These are phyloP conservation scores for Hirtodrosophila alboralis DNA, from an alignment of 2,888 invertebrate genomes.

Conservation along the genomic window DNA sequence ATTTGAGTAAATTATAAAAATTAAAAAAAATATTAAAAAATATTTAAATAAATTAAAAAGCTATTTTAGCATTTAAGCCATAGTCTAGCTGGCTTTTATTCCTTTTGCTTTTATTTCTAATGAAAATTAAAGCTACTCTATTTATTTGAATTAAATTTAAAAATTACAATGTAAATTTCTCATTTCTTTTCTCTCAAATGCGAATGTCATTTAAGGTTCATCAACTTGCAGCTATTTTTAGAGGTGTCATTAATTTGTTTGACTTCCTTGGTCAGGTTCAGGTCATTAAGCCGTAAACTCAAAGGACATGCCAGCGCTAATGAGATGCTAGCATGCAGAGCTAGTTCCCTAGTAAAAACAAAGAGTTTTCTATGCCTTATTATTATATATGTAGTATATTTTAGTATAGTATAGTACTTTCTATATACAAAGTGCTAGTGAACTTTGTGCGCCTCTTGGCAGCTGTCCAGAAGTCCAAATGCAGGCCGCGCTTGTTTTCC, in stretches of 20 bases:
- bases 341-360: slow-evolving; percentile 1
- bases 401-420: too few relatives aligned
- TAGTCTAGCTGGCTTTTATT: too few relatives aligned
- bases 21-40: too few relatives aligned
- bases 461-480: slow-evolving; percentile 39
- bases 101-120: too few relatives aligned
- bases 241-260: background rate
- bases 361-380: slow-evolving; percentile 3
- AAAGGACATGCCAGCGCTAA: slow-evolving; percentile 39
- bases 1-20: too few relatives aligned
- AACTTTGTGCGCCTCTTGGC: slow-evolving; percentile 51
- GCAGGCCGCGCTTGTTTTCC: slow-evolving; percentile 21
- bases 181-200: too few relatives aligned
- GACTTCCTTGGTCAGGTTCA: slow-evolving; percentile 9
- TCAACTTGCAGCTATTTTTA: slow-evolving; percentile 41
- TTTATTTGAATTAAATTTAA: too few relatives aligned
- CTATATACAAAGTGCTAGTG: slow-evolving; percentile 40
- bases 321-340: slow-evolving; percentile 27
- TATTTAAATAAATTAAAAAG: too few relatives aligned
- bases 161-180: too few relatives aligned
- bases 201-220: slow-evolving; percentile 40
- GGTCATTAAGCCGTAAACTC: slow-evolving; percentile 30
- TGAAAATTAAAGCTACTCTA: too few relatives aligned
- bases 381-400: too few relatives aligned
- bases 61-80: too few relatives aligned